phyloP scores from a whole-genome alignment of 30 jellyfish, hydroid and myxozoan genomes.

The Aurelia aurita region DNA sequence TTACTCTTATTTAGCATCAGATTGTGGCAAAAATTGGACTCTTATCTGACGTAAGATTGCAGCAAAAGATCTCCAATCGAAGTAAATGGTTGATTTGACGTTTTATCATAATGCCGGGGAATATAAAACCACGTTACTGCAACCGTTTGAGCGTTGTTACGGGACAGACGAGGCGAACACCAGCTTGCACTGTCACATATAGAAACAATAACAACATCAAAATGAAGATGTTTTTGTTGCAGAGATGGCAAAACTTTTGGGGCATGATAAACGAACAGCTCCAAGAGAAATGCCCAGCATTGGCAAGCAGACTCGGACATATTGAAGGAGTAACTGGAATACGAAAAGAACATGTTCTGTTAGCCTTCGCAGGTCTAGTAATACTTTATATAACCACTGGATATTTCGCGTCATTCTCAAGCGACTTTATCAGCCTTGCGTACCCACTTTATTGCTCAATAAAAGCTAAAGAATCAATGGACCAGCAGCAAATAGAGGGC shows the following conservation, averaged over 20 bases:
- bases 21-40: too few species aligned
- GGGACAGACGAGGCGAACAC: not conserved
- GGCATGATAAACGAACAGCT: conserved; percentile 31
- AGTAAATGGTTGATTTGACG: conserved; percentile 16
- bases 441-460: conserved; percentile 59
- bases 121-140: not conserved
- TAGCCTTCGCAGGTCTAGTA: conserved; percentile 8
- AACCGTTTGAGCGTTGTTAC: not conserved
- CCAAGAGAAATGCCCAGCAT: conserved; percentile 17
- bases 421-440: conserved; percentile 49
- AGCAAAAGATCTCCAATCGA: too few species aligned
- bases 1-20: too few species aligned
- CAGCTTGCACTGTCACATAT: not conserved
- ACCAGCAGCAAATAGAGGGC: conserved; percentile 8
- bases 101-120: not conserved
- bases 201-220: not conserved
- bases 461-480: conserved; percentile 26
- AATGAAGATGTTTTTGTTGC: conserved; percentile 15
- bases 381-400: conserved; percentile 31
- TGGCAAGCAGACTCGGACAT: conserved; percentile 31
- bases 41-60: too few species aligned
- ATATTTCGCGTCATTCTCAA: conserved; percentile 40
- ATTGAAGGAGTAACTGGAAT: conserved; percentile 45
- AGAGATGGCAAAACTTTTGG: conserved; percentile 51
- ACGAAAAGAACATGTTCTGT: conserved; percentile 28